These are phyloP conservation scores for Nomada ferruginata DNA, from an alignment of 2,888 invertebrate species.

Conservation along the genomic window DNA sequence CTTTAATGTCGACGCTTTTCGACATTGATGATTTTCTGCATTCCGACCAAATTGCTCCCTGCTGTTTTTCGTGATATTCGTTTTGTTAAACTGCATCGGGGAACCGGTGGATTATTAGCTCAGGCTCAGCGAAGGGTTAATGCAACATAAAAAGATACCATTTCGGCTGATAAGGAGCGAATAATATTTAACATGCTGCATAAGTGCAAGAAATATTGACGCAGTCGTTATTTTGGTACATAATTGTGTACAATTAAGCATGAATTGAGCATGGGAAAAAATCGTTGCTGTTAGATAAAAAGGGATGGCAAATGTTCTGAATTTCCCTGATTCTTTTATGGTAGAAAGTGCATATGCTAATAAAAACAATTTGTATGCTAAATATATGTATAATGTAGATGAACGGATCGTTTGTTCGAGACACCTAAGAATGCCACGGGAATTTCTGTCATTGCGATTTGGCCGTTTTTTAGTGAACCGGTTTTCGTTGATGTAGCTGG, in stretches of 20 bases:
- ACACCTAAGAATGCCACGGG: constrained; percentile 16
- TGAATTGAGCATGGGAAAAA: not conserved
- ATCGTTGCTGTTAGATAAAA: no score
- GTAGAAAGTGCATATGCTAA: no score
- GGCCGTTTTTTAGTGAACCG: constrained; percentile 30
- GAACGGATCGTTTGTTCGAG: not conserved
- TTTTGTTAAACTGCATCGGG: not conserved
- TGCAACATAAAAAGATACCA: not conserved
- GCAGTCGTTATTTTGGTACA: not conserved
- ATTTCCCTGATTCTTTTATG: no score
- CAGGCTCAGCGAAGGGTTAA: constrained; percentile 12
- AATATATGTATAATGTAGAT: no score
- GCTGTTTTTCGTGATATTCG: not conserved
- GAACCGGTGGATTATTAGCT: not conserved
- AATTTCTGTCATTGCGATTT: constrained; percentile 27
- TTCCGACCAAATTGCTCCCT: not conserved
- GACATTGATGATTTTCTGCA: not conserved
- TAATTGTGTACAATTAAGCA: not conserved
- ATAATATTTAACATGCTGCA: not conserved
- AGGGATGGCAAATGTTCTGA: no score
- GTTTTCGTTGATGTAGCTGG: constrained; percentile 24
- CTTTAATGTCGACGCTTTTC: not conserved
- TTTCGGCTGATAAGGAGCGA: not conserved
- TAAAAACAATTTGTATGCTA: no score
- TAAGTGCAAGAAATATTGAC: not conserved